These are phyloP conservation scores for Drosophila asahinai DNA, from an alignment of 1,140 invertebrate genomes.

Conservation along the genomic window DNA sequence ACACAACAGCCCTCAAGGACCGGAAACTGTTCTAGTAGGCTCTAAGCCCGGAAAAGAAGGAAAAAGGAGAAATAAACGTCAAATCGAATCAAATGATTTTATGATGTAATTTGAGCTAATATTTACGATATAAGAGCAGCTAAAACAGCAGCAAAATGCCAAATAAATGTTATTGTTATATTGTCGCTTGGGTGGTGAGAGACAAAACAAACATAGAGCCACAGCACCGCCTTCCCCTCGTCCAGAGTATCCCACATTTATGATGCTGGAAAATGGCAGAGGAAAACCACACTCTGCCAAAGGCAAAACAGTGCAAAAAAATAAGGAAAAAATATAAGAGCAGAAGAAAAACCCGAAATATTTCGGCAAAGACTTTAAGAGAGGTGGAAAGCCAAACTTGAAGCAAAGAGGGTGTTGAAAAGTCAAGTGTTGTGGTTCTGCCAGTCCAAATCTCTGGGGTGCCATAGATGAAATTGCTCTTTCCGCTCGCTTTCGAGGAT, in stretches of 20 bases:
- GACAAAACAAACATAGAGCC: constrained; percentile 43
- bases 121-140: constrained; percentile 85
- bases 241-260: constrained; percentile 52
- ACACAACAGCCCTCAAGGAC: constrained; percentile 28
- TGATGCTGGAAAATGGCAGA: constrained; percentile 56
- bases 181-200: constrained; percentile 82
- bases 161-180: constrained; percentile 85
- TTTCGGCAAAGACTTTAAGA: constrained; percentile 62
- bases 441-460: constrained; percentile 51
- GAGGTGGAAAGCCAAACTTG: constrained; percentile 1
- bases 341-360: constrained; percentile 31
- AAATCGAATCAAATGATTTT: constrained; percentile 85
- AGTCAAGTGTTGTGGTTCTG: constrained; percentile 57
- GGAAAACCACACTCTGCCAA: constrained; percentile 27
- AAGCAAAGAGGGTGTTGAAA: constrained; percentile 65
- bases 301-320: constrained; percentile 49
- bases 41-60: constrained; percentile 15
- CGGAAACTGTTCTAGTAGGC: constrained; percentile 31
- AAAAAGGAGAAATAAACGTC: constrained; percentile 79
- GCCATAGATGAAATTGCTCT: constrained; percentile 70
- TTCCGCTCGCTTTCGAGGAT: constrained; percentile 23
- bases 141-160: constrained; percentile 84
- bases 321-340: constrained; percentile 18
- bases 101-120: constrained; percentile 85
- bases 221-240: not conserved